Evolutionary conservation across 2,888 invertebrate genomes (phyloP).

Genomic region (Pemphredon lugubris): DNA sequence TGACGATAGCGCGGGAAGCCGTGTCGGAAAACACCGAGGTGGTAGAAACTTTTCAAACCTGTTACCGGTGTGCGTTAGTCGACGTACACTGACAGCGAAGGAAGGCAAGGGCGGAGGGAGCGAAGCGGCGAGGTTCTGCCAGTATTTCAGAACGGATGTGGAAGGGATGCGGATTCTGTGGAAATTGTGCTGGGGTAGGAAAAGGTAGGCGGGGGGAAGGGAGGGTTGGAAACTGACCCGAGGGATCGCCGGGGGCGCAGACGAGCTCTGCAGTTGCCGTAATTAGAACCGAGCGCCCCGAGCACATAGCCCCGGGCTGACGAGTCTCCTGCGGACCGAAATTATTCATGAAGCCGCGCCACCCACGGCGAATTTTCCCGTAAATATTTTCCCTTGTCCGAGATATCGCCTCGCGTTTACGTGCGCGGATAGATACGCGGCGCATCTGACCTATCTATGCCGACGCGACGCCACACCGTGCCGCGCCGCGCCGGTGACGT

Average conservation of each 20-base stretch:
- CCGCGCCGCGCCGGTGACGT: no score
- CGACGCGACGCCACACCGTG: neutral
- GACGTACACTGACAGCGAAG: conserved; percentile 46
- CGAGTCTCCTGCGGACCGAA: conserved; percentile 79
- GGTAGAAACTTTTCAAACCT: conserved; percentile 49
- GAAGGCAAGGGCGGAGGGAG: conserved; percentile 18
- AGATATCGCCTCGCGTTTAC: conserved; percentile 56
- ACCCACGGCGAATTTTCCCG: conserved; percentile 76
- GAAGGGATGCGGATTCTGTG: conserved; percentile 62
- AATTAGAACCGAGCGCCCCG: conserved; percentile 80
- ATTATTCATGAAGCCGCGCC: conserved; percentile 79
- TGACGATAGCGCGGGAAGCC: conserved; percentile 15
- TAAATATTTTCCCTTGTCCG: conserved; percentile 79
- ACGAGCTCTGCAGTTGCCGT: conserved; percentile 79
- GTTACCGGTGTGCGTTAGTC: conserved; percentile 51
- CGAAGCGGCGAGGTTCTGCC: conserved; percentile 34
- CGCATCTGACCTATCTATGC: neutral
- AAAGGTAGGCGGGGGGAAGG: conserved; percentile 47
- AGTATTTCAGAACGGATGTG: conserved; percentile 63
- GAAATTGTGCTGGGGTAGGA: conserved; percentile 66
- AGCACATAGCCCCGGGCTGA: conserved; percentile 75
- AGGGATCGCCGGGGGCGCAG: conserved; percentile 72
- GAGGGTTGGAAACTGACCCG: conserved; percentile 71
- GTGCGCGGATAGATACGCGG: conserved; percentile 4
- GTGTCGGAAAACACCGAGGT: conserved; percentile 25